Conservation (phyloP, 2,797 vertebrate genomes). For the Alcedo quadribrachys region DNA sequence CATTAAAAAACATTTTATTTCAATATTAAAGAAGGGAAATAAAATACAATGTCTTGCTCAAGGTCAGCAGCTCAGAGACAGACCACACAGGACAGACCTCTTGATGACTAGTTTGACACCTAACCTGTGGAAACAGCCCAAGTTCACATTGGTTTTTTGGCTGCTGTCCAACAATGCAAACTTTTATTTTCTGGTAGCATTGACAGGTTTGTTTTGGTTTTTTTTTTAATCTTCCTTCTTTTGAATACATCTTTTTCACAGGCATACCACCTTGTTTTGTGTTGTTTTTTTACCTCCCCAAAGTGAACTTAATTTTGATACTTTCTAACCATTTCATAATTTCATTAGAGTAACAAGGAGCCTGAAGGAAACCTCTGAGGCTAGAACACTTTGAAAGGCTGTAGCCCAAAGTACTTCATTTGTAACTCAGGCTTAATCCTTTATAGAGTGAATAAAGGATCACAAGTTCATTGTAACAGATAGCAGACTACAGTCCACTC, state of each 20-base stretch:
- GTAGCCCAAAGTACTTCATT: background rate
- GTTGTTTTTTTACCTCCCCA: background rate
- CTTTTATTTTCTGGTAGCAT: background rate
- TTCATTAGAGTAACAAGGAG: background rate
- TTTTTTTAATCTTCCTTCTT: background rate
- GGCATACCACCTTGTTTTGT: background rate
- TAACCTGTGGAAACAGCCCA: background rate
- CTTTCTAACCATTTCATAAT: background rate
- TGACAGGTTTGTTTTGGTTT: background rate
- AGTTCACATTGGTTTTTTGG: background rate
- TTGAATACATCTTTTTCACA: background rate
- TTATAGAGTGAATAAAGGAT: background rate
- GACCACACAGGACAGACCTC: background rate
- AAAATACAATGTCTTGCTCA: background rate
- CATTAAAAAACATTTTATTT: background rate
- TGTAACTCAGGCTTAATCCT: background rate
- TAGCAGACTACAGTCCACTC: background rate
- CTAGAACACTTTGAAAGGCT: background rate
- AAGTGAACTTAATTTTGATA: background rate
- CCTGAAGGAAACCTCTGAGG: background rate
- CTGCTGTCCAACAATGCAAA: background rate
- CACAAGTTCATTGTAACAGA: accelerated
- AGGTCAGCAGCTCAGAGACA: background rate
- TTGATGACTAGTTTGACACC: background rate
- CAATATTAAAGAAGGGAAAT: background rate